Conservation (phyloP, 2,797 vertebrate genomes). For the Petrocephalus schoutedeni region DNA sequence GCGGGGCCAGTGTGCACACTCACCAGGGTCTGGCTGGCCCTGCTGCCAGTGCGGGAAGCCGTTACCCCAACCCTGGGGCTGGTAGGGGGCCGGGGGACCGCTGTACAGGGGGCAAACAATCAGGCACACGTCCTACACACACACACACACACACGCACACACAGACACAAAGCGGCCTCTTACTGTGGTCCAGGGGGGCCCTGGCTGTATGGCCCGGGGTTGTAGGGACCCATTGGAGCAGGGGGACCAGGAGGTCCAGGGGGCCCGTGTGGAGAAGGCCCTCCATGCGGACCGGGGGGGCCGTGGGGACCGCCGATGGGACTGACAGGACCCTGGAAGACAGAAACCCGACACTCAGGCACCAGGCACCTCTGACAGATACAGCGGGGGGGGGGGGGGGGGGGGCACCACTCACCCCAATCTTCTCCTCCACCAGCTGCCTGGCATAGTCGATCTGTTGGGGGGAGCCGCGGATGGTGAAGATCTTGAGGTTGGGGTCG, state of each 20-base stretch:
- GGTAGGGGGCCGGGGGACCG: conserved; percentile 91
- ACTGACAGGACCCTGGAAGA: conserved; percentile 84
- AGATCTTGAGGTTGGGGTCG: conserved; percentile 96
- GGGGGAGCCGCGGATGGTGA: conserved; percentile 90
- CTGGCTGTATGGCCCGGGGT: conserved; percentile 92
- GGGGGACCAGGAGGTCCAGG: conserved; percentile 91
- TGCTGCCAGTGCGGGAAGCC: conserved; percentile 98
- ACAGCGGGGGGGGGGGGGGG: not conserved
- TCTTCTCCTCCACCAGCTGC: conserved; percentile 97
- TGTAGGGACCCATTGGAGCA: conserved; percentile 95
- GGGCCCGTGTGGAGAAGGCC: conserved; percentile 90
- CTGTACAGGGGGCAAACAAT: conserved; percentile 59
- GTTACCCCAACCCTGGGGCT: conserved; percentile 96
- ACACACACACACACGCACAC: too few species aligned
- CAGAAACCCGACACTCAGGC: not conserved
- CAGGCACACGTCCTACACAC: not conserved
- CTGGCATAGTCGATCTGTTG: conserved; percentile 98
- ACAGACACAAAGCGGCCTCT: conserved; percentile 46
- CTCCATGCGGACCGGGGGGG: conserved; percentile 90
- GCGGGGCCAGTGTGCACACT: conserved; percentile 36
- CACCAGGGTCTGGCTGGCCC: conserved; percentile 94
- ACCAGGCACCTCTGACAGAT: not conserved
- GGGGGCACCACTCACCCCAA: conserved; percentile 72
- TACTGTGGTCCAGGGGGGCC: conserved; percentile 96
- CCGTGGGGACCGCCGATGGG: conserved; percentile 91